Percentiles rank a stretch among this genome's conserved stretches.
phyloP scores from a whole-genome alignment of 2,797 vertebrate genomes.

The Phataginus tetradactyla region DNA sequence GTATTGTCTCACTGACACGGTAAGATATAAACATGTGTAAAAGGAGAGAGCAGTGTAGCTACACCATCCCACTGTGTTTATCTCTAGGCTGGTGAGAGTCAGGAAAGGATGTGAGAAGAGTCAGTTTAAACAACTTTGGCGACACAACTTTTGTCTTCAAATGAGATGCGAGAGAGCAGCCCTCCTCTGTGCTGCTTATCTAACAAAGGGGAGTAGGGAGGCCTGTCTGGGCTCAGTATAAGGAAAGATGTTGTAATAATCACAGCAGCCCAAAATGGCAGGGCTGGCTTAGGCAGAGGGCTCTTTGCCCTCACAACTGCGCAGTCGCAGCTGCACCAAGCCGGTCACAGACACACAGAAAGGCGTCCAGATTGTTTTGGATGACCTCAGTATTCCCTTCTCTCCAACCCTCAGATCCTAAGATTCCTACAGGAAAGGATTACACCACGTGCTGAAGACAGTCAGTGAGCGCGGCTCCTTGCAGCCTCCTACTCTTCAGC shows the following conservation, averaged over 20 bases:
- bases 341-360: not conserved
- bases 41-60: not conserved
- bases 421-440: not conserved
- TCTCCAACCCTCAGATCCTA: not conserved
- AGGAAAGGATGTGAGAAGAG: not conserved
- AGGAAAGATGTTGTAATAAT: not conserved
- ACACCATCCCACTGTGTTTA: not conserved
- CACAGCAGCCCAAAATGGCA: not conserved
- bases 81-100: not conserved
- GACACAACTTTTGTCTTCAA: not conserved
- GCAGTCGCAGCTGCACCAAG: not conserved
- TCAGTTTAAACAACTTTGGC: not conserved
- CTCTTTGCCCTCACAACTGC: not conserved
- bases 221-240: fast-evolving
- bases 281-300: not conserved
- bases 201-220: not conserved
- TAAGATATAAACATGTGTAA: not conserved
- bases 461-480: not conserved
- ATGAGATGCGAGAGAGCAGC: not conserved
- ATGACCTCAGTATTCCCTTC: not conserved
- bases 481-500: not conserved
- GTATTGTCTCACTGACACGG: not conserved
- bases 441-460: fast-evolving
- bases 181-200: not conserved
- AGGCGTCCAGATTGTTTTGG: not conserved